These are phyloP conservation scores for Orthonyx spaldingii DNA, from an alignment of 2,113 vertebrate genomes.

Conservation along the genomic window DNA sequence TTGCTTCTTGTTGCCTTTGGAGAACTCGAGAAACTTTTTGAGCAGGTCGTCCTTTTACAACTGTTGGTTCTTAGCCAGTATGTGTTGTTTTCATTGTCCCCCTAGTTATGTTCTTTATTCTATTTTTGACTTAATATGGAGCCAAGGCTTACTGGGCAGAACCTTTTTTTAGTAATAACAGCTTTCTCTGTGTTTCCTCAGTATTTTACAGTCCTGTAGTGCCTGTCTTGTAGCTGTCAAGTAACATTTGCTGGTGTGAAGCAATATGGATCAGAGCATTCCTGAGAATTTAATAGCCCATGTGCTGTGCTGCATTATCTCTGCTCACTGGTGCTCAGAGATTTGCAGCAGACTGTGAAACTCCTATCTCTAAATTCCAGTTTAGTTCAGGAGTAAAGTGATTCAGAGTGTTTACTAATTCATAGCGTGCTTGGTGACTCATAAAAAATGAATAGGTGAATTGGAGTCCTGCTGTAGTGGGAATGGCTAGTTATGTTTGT, in stretches of 20 bases:
- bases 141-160: neutral
- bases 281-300: neutral
- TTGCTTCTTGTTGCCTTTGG: neutral
- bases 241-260: conserved; percentile 3
- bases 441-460: conserved; percentile 4
- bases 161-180: neutral
- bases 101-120: neutral
- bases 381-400: conserved; percentile 5
- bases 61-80: neutral
- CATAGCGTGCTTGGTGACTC: neutral
- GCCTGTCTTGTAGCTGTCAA: neutral
- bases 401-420: conserved; percentile 4
- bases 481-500: neutral
- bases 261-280: neutral
- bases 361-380: neutral
- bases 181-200: neutral
- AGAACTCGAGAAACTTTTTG: neutral
- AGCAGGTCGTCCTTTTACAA: neutral
- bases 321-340: neutral
- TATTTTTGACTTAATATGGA: neutral
- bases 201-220: neutral
- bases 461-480: neutral
- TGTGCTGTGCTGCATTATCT: neutral
- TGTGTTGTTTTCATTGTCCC: neutral
- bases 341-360: conserved; percentile 10